Conservation (phyloP, 2,113 vertebrate species). For the Zapornia atra region DNA sequence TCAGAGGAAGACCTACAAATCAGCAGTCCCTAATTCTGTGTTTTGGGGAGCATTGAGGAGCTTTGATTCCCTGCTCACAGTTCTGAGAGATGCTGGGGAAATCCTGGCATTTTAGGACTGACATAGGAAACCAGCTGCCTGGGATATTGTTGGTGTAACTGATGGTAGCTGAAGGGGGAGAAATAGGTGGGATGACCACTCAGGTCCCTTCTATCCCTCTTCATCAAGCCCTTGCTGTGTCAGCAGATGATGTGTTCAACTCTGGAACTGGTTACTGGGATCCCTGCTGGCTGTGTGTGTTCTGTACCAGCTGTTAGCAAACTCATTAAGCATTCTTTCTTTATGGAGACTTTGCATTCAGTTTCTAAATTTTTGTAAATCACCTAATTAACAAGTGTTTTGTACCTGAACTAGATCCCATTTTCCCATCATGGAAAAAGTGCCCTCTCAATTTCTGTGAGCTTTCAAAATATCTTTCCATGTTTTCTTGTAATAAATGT, state of each 20-base stretch:
- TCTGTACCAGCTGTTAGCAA: background rate
- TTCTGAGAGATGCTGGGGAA: background rate
- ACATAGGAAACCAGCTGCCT: background rate
- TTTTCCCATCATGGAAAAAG: background rate
- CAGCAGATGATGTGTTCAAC: background rate
- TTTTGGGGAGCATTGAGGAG: background rate
- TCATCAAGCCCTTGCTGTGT: background rate
- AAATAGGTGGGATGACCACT: background rate
- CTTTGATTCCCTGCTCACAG: background rate
- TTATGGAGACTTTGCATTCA: background rate
- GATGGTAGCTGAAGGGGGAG: background rate
- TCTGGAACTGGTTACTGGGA: background rate
- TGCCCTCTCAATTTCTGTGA: background rate
- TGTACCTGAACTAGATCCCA: background rate
- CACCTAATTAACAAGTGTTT: background rate
- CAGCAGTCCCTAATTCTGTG: background rate
- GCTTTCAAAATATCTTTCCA: background rate
- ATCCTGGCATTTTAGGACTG: background rate
- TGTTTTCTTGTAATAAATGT: background rate
- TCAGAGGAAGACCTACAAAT: background rate
- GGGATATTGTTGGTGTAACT: background rate
- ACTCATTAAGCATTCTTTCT: background rate
- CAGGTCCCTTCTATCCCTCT: background rate
- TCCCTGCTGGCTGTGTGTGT: background rate
- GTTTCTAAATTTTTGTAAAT: background rate